Base-by-base conservation (phyloP, 2,797 vertebrate genomes). In the Erithacus rubecula region DNA sequence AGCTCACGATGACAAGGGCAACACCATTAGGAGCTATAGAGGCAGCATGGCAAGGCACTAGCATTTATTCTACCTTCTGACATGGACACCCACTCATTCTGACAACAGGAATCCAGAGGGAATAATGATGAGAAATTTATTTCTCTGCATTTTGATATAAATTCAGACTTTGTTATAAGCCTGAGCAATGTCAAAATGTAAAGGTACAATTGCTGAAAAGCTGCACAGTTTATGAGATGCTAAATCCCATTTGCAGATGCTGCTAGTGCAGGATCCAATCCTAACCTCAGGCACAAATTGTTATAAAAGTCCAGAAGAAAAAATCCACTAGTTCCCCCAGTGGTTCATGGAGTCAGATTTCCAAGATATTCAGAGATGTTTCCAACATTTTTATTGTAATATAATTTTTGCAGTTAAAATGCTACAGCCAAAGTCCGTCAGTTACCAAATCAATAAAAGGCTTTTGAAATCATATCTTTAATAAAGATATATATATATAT, bases 1-100 rank as follows among this genome's bases (percentile, higher is more conserved):
- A 89, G 77, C 86, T 92, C 63, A 65, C 0, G 0, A 52, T 83
- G 80, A 95, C 83, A 96, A 93, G 47, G 70, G 47, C 86, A 86
- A 8, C 69, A 81, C 82, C 85, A 83, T 55, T 20, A 81, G 77
- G 77, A 87, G 86, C 70, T 87, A 67, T 4, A 90, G 86, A 94
- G 56, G 86, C 55, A 94, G 85, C 47, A 46, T 30, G 90, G 93
- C 88, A 87, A 95, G 60, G 80, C 70, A 69, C 70, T 11, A 78
- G 52, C 77, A 67, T 79, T 94, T 89, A 82, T 95, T 95, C 94
- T 84, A 26, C 68, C 78, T 96, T 64, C 63, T 96, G 94, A 95
- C 0, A 0, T 59, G 65, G 92, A 95, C 94, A 60, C 94, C 94
- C 92, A 95, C 96, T 94, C 93, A 29, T 74, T 87, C 71, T 93